These are phyloP conservation scores for Smutsia gigantea DNA, from an alignment of 2,797 vertebrate species.

Conservation along the genomic window DNA sequence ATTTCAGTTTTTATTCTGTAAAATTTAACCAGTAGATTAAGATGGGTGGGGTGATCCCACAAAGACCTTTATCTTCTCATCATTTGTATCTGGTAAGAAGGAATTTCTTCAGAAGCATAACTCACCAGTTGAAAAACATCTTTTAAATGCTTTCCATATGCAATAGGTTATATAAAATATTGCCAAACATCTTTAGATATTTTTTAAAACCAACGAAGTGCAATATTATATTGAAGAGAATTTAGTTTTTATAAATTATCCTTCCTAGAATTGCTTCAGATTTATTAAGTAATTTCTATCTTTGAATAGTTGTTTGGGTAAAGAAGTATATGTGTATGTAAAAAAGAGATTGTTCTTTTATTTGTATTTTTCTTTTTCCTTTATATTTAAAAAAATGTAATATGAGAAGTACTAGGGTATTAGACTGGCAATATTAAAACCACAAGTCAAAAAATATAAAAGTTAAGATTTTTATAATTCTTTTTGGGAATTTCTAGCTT, in stretches of 20 bases:
- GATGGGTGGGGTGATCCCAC: neutral
- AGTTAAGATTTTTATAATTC: slow-evolving; percentile 71
- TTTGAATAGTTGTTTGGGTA: neutral
- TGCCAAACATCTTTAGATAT: neutral
- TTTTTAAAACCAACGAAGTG: neutral
- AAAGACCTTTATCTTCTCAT: neutral
- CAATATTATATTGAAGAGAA: neutral
- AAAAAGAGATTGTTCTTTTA: neutral
- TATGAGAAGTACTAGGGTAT: neutral
- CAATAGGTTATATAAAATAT: slow-evolving; percentile 34
- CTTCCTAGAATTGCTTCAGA: neutral
- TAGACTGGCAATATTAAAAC: slow-evolving; percentile 62
- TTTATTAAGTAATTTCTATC: slow-evolving; percentile 25
- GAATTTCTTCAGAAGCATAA: slow-evolving; percentile 3
- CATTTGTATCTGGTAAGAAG: neutral
- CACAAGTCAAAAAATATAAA: slow-evolving; percentile 72
- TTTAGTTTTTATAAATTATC: neutral
- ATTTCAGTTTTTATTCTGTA: neutral
- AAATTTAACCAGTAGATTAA: slow-evolving; percentile 3
- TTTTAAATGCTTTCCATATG: slow-evolving; percentile 16
- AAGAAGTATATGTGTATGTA: neutral
- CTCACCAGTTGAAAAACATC: neutral
- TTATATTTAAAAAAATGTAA: slow-evolving; percentile 8
- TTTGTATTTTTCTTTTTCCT: neutral
- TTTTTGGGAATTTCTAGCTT: slow-evolving; percentile 50